Percentiles rank a stretch among this genome's conserved stretches.
phyloP scores from a whole-genome alignment of 2,113 vertebrate species.

The Hypomesus transpacificus region DNA sequence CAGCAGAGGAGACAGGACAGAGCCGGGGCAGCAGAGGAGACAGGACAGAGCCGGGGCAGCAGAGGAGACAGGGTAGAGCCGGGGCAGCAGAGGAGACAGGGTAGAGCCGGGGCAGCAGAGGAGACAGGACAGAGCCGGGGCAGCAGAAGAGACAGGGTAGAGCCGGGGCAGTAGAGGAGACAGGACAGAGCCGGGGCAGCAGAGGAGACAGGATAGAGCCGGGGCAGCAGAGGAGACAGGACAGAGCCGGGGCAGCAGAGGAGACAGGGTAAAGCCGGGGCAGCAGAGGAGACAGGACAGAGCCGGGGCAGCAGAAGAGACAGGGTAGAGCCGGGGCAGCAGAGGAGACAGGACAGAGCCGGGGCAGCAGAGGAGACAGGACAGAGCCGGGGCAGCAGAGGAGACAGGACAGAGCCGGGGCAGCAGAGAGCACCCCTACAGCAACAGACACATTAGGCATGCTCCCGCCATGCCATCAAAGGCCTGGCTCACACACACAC shows the following conservation, averaged over 20 bases:
- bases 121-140: too few species aligned
- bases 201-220: conserved; percentile 36
- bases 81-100: conserved; percentile 44
- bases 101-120: conserved; percentile 54
- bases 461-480: conserved; percentile 80
- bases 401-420: conserved; percentile 45
- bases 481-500: conserved; percentile 36
- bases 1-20: too few species aligned
- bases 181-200: too few species aligned
- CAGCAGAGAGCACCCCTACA: conserved; percentile 46
- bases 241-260: conserved; percentile 58
- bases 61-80: too few species aligned
- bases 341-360: conserved; percentile 39
- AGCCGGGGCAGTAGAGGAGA: conserved; percentile 57
- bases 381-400: conserved; percentile 57
- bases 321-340: conserved; percentile 50
- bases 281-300: too few species aligned
- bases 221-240: conserved; percentile 55
- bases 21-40: conserved; percentile 50
- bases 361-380: conserved; percentile 43
- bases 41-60: conserved; percentile 50
- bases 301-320: conserved; percentile 50
- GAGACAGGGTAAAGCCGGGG: conserved; percentile 45
- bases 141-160: conserved; percentile 38
- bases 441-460: conserved; percentile 75